A percentile compares a stretch with the other conserved stretches of the same genome.
Conservation (phyloP, 2,113 vertebrate genomes). For the Calypte anna region DNA sequence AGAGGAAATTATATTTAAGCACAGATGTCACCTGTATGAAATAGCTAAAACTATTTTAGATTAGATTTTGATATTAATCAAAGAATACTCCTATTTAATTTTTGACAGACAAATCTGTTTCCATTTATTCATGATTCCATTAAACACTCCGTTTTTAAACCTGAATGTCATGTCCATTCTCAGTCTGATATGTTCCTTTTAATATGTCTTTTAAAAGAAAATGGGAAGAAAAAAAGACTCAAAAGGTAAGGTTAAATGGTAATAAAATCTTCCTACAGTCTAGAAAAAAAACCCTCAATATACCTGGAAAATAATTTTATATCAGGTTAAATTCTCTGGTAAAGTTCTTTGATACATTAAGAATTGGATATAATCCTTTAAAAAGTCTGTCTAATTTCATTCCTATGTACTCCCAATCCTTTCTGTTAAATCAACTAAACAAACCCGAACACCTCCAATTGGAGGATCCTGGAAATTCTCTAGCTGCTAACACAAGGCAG, state of each 20-base stretch:
- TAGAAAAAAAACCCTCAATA: not conserved
- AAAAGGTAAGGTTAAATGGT: not conserved
- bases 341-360: not conserved
- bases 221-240: not conserved
- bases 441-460: not conserved
- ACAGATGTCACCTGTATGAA: constrained; percentile 84
- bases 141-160: constrained; percentile 75
- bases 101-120: constrained; percentile 78
- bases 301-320: not conserved
- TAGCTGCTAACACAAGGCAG: not conserved
- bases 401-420: not conserved
- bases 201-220: constrained; percentile 49
- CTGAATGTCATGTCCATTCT: constrained; percentile 44
- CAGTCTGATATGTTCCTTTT: constrained; percentile 36
- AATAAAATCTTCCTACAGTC: not conserved
- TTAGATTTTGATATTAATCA: constrained; percentile 80
- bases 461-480: not conserved
- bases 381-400: not conserved
- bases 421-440: not conserved
- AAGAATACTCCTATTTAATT: constrained; percentile 77
- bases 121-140: constrained; percentile 76
- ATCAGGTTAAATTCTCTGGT: not conserved
- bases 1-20: constrained; percentile 82
- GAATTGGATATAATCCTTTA: not conserved
- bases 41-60: constrained; percentile 77